These are phyloP conservation scores for Lampris incognitus DNA, from an alignment of 2,113 vertebrate species.

Conservation along the genomic window DNA sequence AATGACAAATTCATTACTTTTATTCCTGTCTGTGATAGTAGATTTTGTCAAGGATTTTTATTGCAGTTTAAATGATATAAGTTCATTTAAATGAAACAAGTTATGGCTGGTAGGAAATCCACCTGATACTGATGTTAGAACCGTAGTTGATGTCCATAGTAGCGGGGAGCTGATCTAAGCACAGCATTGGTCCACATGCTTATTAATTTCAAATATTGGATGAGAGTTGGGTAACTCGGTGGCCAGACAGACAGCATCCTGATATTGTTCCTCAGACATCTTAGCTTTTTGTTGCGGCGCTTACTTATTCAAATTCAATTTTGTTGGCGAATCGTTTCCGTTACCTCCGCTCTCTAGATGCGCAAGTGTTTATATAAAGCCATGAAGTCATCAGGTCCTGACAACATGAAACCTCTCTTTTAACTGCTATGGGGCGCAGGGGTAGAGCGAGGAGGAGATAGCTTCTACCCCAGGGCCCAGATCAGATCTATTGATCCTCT, in stretches of 20 bases:
- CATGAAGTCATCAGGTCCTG: conserved; percentile 60
- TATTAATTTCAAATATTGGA: conserved; percentile 30
- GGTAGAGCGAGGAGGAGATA: conserved; percentile 56
- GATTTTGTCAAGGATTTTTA: background rate
- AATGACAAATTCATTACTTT: no score
- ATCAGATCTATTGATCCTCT: conserved; percentile 79
- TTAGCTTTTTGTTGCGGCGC: background rate
- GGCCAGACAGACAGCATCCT: background rate
- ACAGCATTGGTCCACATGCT: conserved; percentile 32
- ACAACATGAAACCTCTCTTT: conserved; percentile 66
- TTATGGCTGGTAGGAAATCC: conserved; percentile 9
- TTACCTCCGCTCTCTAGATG: conserved; percentile 22
- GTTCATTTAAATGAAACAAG: conserved; percentile 50
- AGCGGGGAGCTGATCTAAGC: conserved; percentile 40
- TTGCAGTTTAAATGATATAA: conserved; percentile 16
- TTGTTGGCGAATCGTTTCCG: conserved; percentile 23
- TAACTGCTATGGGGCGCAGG: conserved; percentile 55
- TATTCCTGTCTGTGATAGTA: conserved; percentile 13
- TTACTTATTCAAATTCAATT: conserved; percentile 1
- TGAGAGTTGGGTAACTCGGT: conserved; percentile 27
- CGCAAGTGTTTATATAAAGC: conserved; percentile 51
- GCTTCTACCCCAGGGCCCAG: conserved; percentile 65
- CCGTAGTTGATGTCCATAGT: conserved; percentile 58
- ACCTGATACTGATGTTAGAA: conserved; percentile 16
- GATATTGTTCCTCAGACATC: conserved; percentile 11